These are phyloP conservation scores for Parthenolecanium corni DNA, from an alignment of 2,888 invertebrate genomes.

Conservation along the genomic window DNA sequence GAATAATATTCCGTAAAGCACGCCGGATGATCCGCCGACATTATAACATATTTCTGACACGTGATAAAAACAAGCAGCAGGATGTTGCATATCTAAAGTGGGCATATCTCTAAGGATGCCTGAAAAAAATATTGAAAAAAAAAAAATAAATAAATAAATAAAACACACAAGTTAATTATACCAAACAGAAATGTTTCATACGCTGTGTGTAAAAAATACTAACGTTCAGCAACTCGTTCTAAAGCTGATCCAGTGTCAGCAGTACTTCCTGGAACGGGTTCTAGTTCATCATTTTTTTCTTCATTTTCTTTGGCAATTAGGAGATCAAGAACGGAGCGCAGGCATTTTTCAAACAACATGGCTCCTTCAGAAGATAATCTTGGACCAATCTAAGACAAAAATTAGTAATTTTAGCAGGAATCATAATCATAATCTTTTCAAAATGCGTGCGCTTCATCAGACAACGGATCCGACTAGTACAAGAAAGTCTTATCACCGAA, in stretches of 20 bases:
- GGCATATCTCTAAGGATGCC: conserved; percentile 16
- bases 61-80: conserved; percentile 29
- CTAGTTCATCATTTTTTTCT: conserved; percentile 49
- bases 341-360: conserved; percentile 37
- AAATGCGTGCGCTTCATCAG: too few species aligned
- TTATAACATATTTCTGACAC: conserved; percentile 44
- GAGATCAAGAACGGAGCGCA: conserved; percentile 43
- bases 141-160: too few species aligned
- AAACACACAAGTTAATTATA: too few species aligned
- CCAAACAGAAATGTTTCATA: too few species aligned
- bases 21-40: conserved; percentile 71
- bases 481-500: too few species aligned
- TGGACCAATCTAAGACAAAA: conserved; percentile 10
- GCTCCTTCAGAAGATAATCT: conserved; percentile 14
- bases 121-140: neutral
- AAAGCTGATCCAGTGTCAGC: conserved; percentile 53
- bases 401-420: too few species aligned
- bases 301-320: conserved; percentile 49
- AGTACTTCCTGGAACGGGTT: conserved; percentile 44
- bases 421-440: too few species aligned
- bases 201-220: neutral
- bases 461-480: too few species aligned
- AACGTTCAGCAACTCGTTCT: conserved; percentile 32
- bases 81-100: conserved; percentile 22
- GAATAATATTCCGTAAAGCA: conserved; percentile 63